Conservation (phyloP, 2,113 vertebrate species). For the Prionailurus bengalensis region DNA sequence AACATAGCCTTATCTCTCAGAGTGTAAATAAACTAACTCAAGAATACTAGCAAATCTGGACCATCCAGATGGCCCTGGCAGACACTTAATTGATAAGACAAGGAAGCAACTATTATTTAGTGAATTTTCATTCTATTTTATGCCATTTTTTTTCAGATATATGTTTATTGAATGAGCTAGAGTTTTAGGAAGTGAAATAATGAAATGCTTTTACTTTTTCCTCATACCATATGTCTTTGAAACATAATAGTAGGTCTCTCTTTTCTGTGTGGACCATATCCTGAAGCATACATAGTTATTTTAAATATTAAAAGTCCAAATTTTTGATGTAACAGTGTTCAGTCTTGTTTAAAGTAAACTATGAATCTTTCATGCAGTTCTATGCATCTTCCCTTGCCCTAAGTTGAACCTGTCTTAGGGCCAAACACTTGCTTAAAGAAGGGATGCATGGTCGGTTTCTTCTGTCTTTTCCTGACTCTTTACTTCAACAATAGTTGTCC, state of each 20-base stretch:
- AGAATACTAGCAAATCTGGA: slow-evolving; percentile 74
- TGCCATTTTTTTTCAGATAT: slow-evolving; percentile 5
- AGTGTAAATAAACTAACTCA: slow-evolving; percentile 78
- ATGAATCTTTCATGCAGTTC: background rate
- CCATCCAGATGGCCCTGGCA: slow-evolving; percentile 72
- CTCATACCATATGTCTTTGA: background rate
- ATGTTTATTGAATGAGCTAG: background rate
- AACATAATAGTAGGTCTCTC: background rate
- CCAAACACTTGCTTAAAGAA: background rate
- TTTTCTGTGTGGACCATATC: background rate
- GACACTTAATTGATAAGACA: slow-evolving; percentile 65
- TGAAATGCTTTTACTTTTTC: background rate
- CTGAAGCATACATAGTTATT: background rate
- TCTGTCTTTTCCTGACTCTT: background rate
- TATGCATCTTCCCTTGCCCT: background rate
- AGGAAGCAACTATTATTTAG: slow-evolving; percentile 64
- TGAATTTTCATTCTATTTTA: slow-evolving; percentile 32
- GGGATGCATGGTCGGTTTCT: accelerated
- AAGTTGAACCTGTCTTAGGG: background rate
- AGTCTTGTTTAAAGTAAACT: background rate
- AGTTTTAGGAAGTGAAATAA: background rate
- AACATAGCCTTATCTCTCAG: slow-evolving; percentile 62
- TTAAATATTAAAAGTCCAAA: background rate
- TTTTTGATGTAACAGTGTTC: background rate
- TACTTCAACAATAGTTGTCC: background rate